phyloP scores from a whole-genome alignment of 1,140 invertebrate genomes.

The Temnothorax nylanderi region DNA sequence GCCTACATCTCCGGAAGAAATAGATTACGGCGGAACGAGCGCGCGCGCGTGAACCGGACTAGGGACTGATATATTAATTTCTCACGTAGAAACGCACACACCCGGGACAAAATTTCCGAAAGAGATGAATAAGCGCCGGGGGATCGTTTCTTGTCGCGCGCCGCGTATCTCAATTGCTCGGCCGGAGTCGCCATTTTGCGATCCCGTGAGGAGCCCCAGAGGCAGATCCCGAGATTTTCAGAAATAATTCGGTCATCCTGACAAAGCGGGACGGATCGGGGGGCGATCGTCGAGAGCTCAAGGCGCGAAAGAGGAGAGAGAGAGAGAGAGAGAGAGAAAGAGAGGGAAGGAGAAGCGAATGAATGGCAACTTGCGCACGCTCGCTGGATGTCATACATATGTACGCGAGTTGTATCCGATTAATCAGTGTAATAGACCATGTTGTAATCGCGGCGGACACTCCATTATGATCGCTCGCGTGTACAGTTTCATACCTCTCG shows the following conservation, averaged over 20 bases:
- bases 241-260: constrained; percentile 13
- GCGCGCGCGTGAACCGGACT: background rate
- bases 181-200: background rate
- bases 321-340: constrained; percentile 9
- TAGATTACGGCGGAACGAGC: constrained; percentile 44
- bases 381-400: constrained; percentile 77
- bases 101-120: constrained; percentile 9
- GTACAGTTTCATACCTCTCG: constrained; percentile 69
- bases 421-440: constrained; percentile 79
- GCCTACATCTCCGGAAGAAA: constrained; percentile 57
- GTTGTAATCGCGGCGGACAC: constrained; percentile 78
- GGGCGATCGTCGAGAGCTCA: background rate
- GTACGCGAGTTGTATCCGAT: constrained; percentile 79
- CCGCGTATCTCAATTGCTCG: constrained; percentile 12
- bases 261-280: background rate
- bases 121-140: constrained; percentile 26
- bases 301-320: background rate
- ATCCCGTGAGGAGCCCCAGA: background rate
- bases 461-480: constrained; percentile 79
- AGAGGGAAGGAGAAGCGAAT: constrained; percentile 39
- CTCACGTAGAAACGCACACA: constrained; percentile 42
- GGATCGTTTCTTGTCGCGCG: constrained; percentile 40
- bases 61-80: constrained; percentile 55
- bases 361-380: constrained; percentile 50
- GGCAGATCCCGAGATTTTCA: background rate